Evolutionary conservation across 2,113 vertebrate genomes (phyloP), one percentile per base, ranked within the genome.

Genomic region (Manacus vitellinus): DNA sequence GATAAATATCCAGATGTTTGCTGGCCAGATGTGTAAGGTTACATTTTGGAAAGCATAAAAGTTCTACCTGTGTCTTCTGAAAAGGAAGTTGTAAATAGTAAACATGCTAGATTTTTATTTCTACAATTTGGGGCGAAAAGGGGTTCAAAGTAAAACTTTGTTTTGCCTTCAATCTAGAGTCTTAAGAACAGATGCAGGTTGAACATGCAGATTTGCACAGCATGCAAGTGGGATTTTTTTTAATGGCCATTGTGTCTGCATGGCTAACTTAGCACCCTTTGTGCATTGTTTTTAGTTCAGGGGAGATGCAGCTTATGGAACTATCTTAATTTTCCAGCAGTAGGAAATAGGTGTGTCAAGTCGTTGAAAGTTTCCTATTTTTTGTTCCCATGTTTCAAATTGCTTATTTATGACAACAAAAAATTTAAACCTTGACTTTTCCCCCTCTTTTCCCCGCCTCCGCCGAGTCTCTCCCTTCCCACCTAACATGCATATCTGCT

Each of bases 1-100:
- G 97, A 98, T 98, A 97, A 98, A 97, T 97, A 97, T 98, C 98
- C 98, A 99, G 98, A 98, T 99, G 98, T 97, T 97, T 96, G 80
- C 97, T 93, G 88, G 95, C 97, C 98, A 99, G 98, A 98, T 98
- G 98, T 98, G 88, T 98, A 97, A 96, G 95, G 90, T 97, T 98
- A 96, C 93, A 85, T 95, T 98, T 98, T 97, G 95, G 96, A 96
- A 98, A 97, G 95, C 81, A 82, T 79, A 83, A 96, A 83, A 95
- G 94, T 84, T 96, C 88, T 96, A 98, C 98, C 98, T 98, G 79
- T 95, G 81, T 96, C 95, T 98, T 97, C 92, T 95, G 86, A 97
- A 95, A 97, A 87, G 94, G 96, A 97, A 97, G 91, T 89, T 98
- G 96, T 97, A 98, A 98, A 98, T 94, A 98, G 96, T 97, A 97